Conservation (phyloP, 1,140 invertebrate species). For the Drosophila obscura region DNA sequence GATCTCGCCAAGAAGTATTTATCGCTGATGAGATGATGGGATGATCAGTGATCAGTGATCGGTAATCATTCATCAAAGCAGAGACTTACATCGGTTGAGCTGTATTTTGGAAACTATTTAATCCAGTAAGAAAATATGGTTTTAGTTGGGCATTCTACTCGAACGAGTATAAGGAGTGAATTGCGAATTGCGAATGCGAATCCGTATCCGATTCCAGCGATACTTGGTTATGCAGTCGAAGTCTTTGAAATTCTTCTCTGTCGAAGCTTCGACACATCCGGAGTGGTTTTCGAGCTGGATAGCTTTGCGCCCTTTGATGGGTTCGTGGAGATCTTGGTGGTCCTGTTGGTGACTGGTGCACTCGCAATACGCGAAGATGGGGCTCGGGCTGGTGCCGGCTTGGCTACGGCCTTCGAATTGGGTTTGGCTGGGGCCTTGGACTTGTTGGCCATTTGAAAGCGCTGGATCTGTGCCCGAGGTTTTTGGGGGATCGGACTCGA, state of each 20-base stretch:
- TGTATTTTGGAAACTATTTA: no score
- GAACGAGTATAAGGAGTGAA: no score
- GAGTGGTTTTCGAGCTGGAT: background rate
- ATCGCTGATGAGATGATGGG: conserved; percentile 5
- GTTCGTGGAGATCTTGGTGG: conserved; percentile 18
- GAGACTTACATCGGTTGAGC: background rate
- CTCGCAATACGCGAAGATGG: background rate
- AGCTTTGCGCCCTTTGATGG: background rate
- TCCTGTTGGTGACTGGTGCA: conserved; percentile 26
- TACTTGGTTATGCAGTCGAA: background rate
- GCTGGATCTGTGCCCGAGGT: no score
- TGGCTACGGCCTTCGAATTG: background rate
- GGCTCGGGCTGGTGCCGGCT: background rate
- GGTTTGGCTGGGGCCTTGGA: background rate
- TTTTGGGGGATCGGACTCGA: no score
- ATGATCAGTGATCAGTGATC: background rate
- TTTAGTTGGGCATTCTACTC: no score
- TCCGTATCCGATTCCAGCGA: no score
- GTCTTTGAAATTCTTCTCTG: background rate
- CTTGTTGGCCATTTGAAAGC: background rate
- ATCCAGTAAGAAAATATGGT: no score
- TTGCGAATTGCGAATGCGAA: no score
- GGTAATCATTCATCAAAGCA: background rate
- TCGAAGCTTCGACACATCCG: conserved; percentile 30
- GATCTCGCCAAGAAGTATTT: conserved; percentile 9